Conservation (phyloP, 2,797 vertebrate species). For the Enteromius viviparus region DNA sequence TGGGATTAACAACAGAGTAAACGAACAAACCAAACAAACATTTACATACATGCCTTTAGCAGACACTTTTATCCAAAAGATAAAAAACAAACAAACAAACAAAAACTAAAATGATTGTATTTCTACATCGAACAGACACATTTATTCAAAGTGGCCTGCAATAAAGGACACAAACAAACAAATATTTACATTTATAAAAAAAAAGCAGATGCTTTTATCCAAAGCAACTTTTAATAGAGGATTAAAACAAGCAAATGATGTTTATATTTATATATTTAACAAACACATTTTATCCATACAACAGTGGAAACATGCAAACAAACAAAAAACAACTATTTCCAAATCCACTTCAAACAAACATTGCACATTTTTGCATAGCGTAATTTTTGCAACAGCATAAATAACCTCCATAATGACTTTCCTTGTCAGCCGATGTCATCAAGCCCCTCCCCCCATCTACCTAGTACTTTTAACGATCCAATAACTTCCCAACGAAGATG, state of each 20-base stretch:
- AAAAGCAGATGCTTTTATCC: neutral
- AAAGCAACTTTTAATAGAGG: neutral
- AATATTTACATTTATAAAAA: neutral
- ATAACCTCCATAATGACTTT: neutral
- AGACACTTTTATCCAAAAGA: neutral
- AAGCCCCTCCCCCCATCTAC: neutral
- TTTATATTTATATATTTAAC: neutral
- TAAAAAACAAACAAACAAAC: neutral
- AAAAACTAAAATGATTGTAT: neutral
- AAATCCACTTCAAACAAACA: neutral
- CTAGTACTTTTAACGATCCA: neutral
- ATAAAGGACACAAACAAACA: neutral
- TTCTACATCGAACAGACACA: neutral
- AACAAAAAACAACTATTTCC: neutral
- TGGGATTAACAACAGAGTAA: neutral
- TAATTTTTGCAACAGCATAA: neutral
- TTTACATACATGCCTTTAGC: neutral
- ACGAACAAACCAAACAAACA: neutral
- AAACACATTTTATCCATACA: neutral
- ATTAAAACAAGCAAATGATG: neutral
- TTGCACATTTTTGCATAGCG: neutral
- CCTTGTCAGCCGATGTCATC: slow-evolving; percentile 3
- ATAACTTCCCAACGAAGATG: neutral
- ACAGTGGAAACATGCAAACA: neutral
- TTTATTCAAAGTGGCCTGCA: neutral